Base-by-base conservation (phyloP, 2,888 invertebrate genomes). In the Conomelus anceps region DNA sequence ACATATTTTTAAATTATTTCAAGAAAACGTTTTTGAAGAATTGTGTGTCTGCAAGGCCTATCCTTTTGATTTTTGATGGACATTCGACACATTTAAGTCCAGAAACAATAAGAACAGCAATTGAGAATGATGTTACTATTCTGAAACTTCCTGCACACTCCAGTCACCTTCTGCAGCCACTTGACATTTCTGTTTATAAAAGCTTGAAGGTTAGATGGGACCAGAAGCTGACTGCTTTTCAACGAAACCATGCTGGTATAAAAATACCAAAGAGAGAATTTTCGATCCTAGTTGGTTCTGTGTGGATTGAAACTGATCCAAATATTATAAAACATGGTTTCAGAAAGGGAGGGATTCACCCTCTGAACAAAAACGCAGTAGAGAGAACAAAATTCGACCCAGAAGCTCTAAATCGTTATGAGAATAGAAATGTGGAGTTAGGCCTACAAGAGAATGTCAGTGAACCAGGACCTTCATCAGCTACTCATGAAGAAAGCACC, bases 1-100 rank as follows among this genome's bases (percentile, higher is more conserved):
- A 92, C 0, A 91, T 93, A n/a, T 93, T 92, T 89, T 23, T 85
- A 90, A 91, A 91, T 88, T 92, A 91, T 90, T 92, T 92, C 90
- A 84, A 91, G 86, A 92, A 91, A 85, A 90, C 88, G 34, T 91
- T 92, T 84, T 84, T 89, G 22, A 13, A 4, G 13, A 20, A n/a
- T n/a, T 26, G 23, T 26, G 22, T 22, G 29, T 13, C 23, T 23
- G 89, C 89, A 88, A 87, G 90, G 23, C 90, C 90, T 13, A 23
- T 90, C 0, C 29, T 91, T 1, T 11, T 90, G 7, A 89, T 91
- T 20, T 89, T 88, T 87, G 91, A 91, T 90, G 91, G 90, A 11
- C 90, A 91, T 41, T 23, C 84, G 13, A 88, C 90, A 6, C 90
- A 91, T 29, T 20, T 91, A 0, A 87, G 87, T 20, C 17, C 89